Evolutionary conservation across 2,888 invertebrate genomes (phyloP), one percentile per base, ranked within the genome.

Genomic region (Apodemia zela): DNA sequence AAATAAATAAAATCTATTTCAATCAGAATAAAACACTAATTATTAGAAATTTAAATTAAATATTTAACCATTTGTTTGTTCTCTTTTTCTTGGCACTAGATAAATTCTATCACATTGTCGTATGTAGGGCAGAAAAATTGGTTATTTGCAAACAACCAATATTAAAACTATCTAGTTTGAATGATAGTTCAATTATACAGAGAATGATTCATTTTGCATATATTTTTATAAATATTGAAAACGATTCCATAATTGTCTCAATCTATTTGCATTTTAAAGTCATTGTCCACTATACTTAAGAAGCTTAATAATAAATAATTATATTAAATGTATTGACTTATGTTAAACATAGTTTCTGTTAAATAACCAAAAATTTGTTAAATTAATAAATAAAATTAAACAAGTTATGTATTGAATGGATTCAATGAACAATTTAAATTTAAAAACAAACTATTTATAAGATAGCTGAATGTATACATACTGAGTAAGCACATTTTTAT

Each of bases 31-130:
- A 59, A 59, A 59, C 59, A 59, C 59, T 18, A 29, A 38, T 33
- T 63, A 7, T 47, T 38, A 63, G 49, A 59, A 47, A 63, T 33
- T 58, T 45, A n/a, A 47, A 47, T 8, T 1, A n/a, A 47, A 47
- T 47, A 8, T n/a, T 47, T 17, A 47, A n/a, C 17, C 45, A 42
- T 15, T 15, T 57, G 21, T 18, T 59, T 70, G 66, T 67, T 70
- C 73, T 73, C 68, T 71, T 77, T 75, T 76, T 71, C 78, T 89
- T 88, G 89, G 89, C 89, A 89, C 89, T 85, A 86, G 76, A 83
- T 88, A 84, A 79, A 67, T 71, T 77, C 84, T 86, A 88, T 89
- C 89, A 88, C 88, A 86, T 79, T 79, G 73, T 79, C 77, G 86
- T 71, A 54, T 61, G 35, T 18, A 61, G 63, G 60, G 62, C 45